These are phyloP conservation scores for Scaptomyza flava DNA, from an alignment of 2,888 invertebrate species.

Conservation along the genomic window DNA sequence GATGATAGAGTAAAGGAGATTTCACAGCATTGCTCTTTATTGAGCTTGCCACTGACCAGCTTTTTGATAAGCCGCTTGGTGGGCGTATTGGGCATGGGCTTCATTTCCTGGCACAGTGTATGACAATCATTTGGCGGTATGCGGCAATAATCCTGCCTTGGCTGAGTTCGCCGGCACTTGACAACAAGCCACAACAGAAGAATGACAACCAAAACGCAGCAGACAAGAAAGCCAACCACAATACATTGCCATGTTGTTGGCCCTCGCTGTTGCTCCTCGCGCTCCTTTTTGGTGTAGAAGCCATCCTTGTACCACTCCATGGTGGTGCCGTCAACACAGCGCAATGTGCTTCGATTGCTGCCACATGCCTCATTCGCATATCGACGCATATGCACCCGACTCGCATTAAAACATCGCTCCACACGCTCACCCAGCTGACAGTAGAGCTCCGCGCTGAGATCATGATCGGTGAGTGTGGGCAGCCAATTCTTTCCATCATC, in stretches of 20 bases:
- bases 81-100: not conserved
- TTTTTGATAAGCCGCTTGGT: not conserved
- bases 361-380: conserved; percentile 82
- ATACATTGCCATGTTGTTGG: not conserved
- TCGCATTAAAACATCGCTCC: conserved; percentile 80
- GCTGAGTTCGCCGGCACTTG: too few species aligned
- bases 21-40: not conserved
- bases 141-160: not conserved
- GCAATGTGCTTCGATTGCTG: conserved; percentile 67
- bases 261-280: conserved; percentile 19
- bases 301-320: conserved; percentile 72
- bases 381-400: conserved; percentile 76
- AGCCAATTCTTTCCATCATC: conserved; percentile 73
- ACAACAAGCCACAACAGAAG: not conserved
- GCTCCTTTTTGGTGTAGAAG: conserved; percentile 75
- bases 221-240: accelerated
- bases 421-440: conserved; percentile 76
- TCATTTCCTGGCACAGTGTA: not conserved
- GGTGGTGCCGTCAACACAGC: conserved; percentile 75
- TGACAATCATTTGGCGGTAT: not conserved
- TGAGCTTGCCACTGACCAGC: conserved; percentile 13
- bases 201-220: accelerated
- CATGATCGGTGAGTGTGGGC: conserved; percentile 71
- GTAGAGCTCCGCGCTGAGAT: conserved; percentile 81
- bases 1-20: not conserved